phyloP scores from a whole-genome alignment of 2,797 vertebrate genomes.

The Luscinia megarhynchos region DNA sequence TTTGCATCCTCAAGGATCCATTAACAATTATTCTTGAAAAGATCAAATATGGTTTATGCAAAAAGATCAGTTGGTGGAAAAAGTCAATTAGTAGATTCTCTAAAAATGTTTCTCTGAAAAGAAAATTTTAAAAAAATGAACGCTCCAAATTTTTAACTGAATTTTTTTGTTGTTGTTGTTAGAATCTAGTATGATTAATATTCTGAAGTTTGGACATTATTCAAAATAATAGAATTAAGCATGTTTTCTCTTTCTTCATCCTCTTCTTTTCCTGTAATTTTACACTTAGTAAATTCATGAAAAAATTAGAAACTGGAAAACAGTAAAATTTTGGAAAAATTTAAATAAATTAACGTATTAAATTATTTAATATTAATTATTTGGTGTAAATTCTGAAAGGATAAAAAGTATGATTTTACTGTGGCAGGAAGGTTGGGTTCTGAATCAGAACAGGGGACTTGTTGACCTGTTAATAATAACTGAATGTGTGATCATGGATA shows the following conservation, averaged over 20 bases:
- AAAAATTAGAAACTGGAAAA: neutral
- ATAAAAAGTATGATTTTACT: neutral
- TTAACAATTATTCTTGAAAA: neutral
- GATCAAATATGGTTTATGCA: neutral
- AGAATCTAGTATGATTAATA: neutral
- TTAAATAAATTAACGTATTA: neutral
- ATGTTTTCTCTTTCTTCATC: neutral
- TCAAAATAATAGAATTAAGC: neutral
- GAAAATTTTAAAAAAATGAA: neutral
- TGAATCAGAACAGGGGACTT: neutral
- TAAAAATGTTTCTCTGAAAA: neutral
- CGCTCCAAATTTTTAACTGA: accelerated
- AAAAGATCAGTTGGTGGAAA: neutral
- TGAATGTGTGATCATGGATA: neutral
- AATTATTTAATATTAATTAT: neutral
- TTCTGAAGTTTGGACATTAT: neutral
- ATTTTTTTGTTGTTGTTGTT: neutral
- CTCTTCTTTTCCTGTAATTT: neutral
- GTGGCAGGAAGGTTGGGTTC: neutral
- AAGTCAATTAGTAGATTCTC: neutral
- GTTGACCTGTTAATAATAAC: slow-evolving; percentile 9
- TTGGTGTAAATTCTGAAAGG: neutral
- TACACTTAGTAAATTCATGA: neutral
- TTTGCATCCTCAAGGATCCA: neutral
- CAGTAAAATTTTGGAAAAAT: no score